Base-by-base conservation (phyloP, 2,797 vertebrate species). In the Galago senegalensis region DNA sequence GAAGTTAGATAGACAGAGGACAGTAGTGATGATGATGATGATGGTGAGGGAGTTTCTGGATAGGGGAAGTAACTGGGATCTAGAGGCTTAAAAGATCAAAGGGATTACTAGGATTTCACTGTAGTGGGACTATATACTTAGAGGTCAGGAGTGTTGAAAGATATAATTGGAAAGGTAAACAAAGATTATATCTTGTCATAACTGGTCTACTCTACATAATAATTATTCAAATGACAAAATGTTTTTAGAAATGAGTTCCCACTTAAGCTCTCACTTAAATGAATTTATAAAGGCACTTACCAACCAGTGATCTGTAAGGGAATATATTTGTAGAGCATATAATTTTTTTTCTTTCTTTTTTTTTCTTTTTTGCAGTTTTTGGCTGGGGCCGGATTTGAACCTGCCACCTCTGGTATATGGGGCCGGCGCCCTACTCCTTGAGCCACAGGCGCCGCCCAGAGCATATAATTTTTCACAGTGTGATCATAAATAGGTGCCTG, bases 211-310 rank as follows among this genome's bases (percentile, higher is more conserved):
- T 63, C n/a, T 46, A 67, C 11, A 16, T 70, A 79, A 72, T 56
- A 37, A 93, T 75, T 83, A 81, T 46, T 90, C 79, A 90, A 90
- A 84, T 58, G 20, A 46, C 37, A 81, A 92, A 93, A 14, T 83
- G 72, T 63, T 87, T 77, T 12, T 27, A 80, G 85, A 85, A 90
- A 85, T 43, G 58, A 80, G 7, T 72, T 95, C 11, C n/a, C 60
- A 31, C 29, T 89, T 88, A 80, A 65, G 14, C 31, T 89, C 5
- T 93, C 85, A 60, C 31, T 77, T 89, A 69, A 89, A 91, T 65
- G n/a, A 73, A 23, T 58, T 88, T 89, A 77, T 72, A 76, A 95
- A 89, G 84, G 23, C 8, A 75, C 40, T 81, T 6, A 75, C 34
- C 76, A 72, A 93, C 27, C 23, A 89, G 2, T 82, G 61, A 65